Conservation (phyloP, 2,113 vertebrate genomes). For the Podarcis muralis region DNA sequence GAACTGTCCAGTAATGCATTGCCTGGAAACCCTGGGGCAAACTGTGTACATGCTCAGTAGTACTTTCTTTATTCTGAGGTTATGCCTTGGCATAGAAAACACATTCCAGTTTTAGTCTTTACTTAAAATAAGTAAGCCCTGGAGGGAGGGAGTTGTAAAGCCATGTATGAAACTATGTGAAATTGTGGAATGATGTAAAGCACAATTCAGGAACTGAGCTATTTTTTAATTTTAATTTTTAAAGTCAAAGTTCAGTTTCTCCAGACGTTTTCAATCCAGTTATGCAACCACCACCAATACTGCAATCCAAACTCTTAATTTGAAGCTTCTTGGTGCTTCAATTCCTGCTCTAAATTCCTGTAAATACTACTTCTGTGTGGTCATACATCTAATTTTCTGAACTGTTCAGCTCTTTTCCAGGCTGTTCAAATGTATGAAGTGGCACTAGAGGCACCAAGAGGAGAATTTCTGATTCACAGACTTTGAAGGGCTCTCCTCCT, state of each 20-base stretch:
- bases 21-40: not conserved
- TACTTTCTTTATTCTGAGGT: not conserved
- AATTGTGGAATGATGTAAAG: not conserved
- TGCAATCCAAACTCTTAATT: not conserved
- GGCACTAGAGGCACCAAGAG: not conserved
- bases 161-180: not conserved
- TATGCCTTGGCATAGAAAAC: not conserved
- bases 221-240: not conserved
- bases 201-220: not conserved
- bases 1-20: not conserved
- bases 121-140: not conserved
- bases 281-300: not conserved
- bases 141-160: not conserved
- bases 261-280: not conserved
- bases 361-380: not conserved
- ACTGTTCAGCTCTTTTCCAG: slow-evolving; percentile 7
- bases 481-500: not conserved
- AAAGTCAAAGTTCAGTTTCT: not conserved
- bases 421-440: not conserved
- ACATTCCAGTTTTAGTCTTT: not conserved
- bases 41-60: not conserved
- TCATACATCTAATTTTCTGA: slow-evolving; percentile 15
- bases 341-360: not conserved
- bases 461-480: not conserved
- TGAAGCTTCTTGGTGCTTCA: not conserved